These are phyloP conservation scores for Lycia hirtaria DNA, from an alignment of 2,888 invertebrate genomes.

Conservation along the genomic window DNA sequence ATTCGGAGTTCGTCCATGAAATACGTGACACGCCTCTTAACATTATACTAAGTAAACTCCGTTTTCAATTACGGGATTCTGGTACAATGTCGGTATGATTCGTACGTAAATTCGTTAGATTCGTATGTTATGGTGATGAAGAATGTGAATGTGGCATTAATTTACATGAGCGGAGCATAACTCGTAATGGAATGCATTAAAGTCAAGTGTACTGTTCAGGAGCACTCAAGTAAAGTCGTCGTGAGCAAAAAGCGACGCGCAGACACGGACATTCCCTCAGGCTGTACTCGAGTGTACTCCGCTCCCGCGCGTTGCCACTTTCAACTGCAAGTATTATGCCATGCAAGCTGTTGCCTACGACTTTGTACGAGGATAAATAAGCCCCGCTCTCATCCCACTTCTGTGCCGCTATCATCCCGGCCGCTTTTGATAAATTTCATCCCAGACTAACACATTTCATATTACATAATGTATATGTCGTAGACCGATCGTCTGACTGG, in stretches of 20 bases:
- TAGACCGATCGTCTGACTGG: no score
- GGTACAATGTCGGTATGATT: constrained; percentile 55
- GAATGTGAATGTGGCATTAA: constrained; percentile 60
- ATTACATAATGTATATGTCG: no score
- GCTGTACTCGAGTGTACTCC: constrained; percentile 47
- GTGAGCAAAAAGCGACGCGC: constrained; percentile 59
- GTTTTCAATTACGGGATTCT: constrained; percentile 73
- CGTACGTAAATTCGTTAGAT: constrained; percentile 51
- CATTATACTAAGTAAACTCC: constrained; percentile 70
- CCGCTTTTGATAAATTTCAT: no score
- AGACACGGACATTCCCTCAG: constrained; percentile 55
- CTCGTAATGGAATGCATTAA: constrained; percentile 72
- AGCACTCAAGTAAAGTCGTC: constrained; percentile 60
- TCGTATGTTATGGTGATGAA: constrained; percentile 48
- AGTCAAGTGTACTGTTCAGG: constrained; percentile 57
- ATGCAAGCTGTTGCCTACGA: not conserved
- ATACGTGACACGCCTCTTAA: constrained; percentile 71
- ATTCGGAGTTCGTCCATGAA: constrained; percentile 70
- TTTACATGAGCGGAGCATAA: constrained; percentile 62
- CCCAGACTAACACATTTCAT: no score
- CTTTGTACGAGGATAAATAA: not conserved
- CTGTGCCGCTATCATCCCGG: no score
- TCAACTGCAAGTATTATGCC: not conserved
- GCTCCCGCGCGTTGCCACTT: constrained; percentile 19
- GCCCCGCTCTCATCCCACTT: no score